Conservation (phyloP, 1,140 invertebrate species). For the Gerris buenoi region DNA sequence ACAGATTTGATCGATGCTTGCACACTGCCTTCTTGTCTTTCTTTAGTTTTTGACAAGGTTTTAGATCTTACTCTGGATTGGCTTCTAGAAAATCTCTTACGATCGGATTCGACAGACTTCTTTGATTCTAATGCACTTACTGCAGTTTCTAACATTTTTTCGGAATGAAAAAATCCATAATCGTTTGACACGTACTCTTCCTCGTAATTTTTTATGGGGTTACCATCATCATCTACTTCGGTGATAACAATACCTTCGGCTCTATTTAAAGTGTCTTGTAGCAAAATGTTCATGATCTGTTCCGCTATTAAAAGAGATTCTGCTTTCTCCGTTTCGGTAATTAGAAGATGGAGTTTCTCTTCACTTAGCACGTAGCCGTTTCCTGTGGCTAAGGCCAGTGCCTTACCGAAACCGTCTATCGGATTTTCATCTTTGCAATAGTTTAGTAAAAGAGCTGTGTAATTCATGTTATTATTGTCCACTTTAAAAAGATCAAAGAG, state of each 20-base stretch:
- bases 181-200: conserved; percentile 3
- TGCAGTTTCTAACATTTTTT: background rate
- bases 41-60: background rate
- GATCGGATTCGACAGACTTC: background rate
- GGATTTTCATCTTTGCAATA: conserved; percentile 40
- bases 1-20: too few relatives aligned
- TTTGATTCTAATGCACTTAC: background rate
- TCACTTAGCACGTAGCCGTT: conserved; percentile 1
- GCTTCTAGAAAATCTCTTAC: background rate
- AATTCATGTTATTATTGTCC: conserved; percentile 34
- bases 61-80: too few relatives aligned
- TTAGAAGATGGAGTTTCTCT: background rate
- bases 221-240: conserved; percentile 4
- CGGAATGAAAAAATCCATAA: conserved; percentile 3
- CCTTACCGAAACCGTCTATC: conserved; percentile 36
- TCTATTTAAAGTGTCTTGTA: background rate
- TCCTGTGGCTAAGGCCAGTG: conserved; percentile 31
- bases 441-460: conserved; percentile 38
- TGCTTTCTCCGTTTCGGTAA: conserved; percentile 1
- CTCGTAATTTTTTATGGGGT: background rate
- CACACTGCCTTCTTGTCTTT: background rate
- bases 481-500: conserved; percentile 37
- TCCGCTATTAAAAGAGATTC: conserved; percentile 6
- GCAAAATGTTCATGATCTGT: conserved; percentile 6
- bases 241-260: background rate